Percentiles rank a stretch among this genome's conserved stretches.
Evolutionary conservation across 2,888 invertebrate species (phyloP).

Genomic region (Trachelus tabidus): DNA sequence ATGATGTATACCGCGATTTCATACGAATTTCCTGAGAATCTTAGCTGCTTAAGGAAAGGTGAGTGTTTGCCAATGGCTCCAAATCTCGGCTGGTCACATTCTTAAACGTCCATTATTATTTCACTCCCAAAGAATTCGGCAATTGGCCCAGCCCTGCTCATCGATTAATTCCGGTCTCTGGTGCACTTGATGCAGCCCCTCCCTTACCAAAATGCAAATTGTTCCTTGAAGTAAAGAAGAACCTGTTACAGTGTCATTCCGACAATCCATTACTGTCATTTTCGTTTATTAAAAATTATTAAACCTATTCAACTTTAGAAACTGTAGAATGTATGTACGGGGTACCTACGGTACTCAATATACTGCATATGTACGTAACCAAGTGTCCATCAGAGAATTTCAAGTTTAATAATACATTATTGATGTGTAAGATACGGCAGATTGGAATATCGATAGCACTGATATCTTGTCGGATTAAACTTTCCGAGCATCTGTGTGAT

Average conservation of each 20-base stretch:
- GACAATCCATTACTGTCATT: background rate
- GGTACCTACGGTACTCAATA: background rate
- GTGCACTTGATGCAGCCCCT: background rate
- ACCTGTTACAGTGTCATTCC: background rate
- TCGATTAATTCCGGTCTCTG: background rate
- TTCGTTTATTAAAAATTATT: background rate
- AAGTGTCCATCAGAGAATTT: background rate
- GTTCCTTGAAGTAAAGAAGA: background rate
- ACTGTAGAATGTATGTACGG: background rate
- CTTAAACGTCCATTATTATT: slow-evolving; percentile 6
- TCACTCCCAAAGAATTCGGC: background rate
- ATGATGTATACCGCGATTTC: slow-evolving; percentile 58
- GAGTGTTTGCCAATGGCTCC: slow-evolving; percentile 18
- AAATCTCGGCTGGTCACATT: background rate
- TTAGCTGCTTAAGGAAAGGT: slow-evolving; percentile 56
- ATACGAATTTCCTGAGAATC: slow-evolving; percentile 49
- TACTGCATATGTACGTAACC: background rate
- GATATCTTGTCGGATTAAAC: background rate
- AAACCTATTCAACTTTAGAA: background rate
- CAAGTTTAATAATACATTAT: background rate
- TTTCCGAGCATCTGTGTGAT: background rate
- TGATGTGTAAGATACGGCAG: background rate
- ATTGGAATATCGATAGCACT: background rate
- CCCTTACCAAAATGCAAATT: background rate
- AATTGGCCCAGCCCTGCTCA: background rate